Evolutionary conservation across 2,888 invertebrate genomes (phyloP), one percentile per base, ranked within the genome.

Genomic region (Steinernema scapterisci): DNA sequence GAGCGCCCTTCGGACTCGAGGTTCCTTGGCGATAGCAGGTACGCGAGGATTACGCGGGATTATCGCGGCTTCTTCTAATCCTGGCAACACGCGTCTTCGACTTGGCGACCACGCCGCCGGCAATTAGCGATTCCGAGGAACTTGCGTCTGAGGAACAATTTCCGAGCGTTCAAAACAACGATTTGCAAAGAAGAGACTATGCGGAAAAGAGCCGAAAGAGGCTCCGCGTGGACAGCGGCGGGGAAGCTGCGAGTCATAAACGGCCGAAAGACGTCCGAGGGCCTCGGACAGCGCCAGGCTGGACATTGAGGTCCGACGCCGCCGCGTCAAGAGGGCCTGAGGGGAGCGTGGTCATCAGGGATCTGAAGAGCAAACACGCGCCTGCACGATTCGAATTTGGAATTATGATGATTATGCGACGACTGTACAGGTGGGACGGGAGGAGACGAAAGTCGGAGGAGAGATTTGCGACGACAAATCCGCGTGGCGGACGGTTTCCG

Each of bases 351-450:
- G 48, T 48, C 48, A 48, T 16, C 16, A 16, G 6, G 48, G n/a
- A 5, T 48, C 48, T 5, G 16, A 25, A 54, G 25, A 11, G 54
- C 21, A 54, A 54, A 54, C 54, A 54, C 23, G 54, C 54, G 1
- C 27, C 63, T n/a, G 63, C 31, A 25, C 27, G 63, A 31, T 31
- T 63, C 31, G 31, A 63, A 63, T 63, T 63, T 27, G 48, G 48
- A 48, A 48, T 38, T 38, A 38, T 48, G 48, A n/a, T 19, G 2
- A 48, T 48, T 16, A 16, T 11, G 16, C 45, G 5, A n/a, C 63
- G 31, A 63, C 63, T 63, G 63, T 63, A 63, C 63, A 63, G 63
- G 63, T 63, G 63, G 54, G 54, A 31, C 27, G 63, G 52, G 23
- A 23, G 52, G 23, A 38, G 38, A 38, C 13, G 48, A 2, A 5